A percentile compares a stretch with the other conserved stretches of the same genome.
Evolutionary conservation across 2,888 invertebrate species (phyloP).

Genomic region (Mythimna loreyi): DNA sequence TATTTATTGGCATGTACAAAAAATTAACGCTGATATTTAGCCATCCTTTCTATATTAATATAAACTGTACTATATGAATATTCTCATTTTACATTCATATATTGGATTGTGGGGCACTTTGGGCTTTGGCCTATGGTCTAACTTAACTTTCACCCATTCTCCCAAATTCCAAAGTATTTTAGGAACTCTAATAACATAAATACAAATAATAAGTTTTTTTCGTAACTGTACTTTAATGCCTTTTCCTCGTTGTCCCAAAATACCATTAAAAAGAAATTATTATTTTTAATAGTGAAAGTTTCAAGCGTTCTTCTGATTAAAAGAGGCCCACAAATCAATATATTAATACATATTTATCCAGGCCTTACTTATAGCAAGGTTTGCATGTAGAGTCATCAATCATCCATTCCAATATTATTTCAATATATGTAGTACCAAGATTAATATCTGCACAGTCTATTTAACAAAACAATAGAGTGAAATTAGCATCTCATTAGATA

Average conservation of each 20-base stretch:
- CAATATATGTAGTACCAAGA: no score
- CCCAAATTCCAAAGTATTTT: no score
- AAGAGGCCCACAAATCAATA: no score
- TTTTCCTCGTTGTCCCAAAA: no score
- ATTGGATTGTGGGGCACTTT: not conserved
- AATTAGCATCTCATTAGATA: not conserved
- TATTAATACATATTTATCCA: not conserved
- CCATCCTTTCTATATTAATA: constrained; percentile 3
- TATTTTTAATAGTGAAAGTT: no score
- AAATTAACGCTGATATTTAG: not conserved
- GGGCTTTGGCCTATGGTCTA: no score
- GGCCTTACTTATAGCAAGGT: not conserved
- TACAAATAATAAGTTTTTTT: no score
- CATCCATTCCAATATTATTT: constrained; percentile 18
- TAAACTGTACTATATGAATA: not conserved
- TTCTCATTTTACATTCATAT: not conserved
- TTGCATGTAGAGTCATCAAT: constrained; percentile 11
- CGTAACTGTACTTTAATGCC: no score
- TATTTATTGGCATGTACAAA: not conserved
- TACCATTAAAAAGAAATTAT: no score
- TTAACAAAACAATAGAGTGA: not conserved
- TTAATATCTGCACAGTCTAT: not conserved
- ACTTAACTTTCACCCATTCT: no score
- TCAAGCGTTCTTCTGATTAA: no score
- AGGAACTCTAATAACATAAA: no score